Percentiles rank a stretch among this genome's conserved stretches.
Evolutionary conservation across 2,797 vertebrate genomes (phyloP).

Genomic region (Danio tinwini): DNA sequence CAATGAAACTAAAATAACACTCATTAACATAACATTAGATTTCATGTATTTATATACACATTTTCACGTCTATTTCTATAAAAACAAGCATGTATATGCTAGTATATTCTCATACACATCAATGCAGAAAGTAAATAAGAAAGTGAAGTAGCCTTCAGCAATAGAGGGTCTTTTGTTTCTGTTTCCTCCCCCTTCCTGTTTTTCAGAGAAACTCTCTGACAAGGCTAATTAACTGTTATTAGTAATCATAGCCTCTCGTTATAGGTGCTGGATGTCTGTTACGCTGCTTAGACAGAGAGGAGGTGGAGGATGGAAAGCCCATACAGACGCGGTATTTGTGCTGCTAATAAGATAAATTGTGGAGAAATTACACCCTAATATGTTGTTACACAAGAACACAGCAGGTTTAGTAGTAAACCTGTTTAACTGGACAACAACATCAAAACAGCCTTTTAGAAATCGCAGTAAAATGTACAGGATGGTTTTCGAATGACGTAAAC

Average conservation of each 20-base stretch:
- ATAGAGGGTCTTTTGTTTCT: slow-evolving; percentile 53
- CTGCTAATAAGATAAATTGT: slow-evolving; percentile 47
- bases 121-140: background rate
- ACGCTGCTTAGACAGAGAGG: slow-evolving; percentile 46
- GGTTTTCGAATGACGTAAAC: slow-evolving; percentile 16
- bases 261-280: slow-evolving; percentile 68
- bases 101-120: background rate
- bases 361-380: slow-evolving; percentile 20
- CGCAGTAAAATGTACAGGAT: background rate
- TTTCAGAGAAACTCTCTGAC: slow-evolving; percentile 52
- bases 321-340: slow-evolving; percentile 50
- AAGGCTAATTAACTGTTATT: slow-evolving; percentile 69
- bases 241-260: slow-evolving; percentile 70
- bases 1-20: too few species aligned
- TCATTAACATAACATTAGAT: too few species aligned
- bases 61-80: background rate
- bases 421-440: slow-evolving; percentile 6
- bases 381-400: background rate
- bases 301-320: slow-evolving; percentile 64
- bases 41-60: background rate
- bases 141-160: slow-evolving; percentile 26
- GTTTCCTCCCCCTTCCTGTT: slow-evolving; percentile 53
- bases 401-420: slow-evolving; percentile 15
- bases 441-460: background rate
- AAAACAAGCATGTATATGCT: background rate